phyloP scores from a whole-genome alignment of 2,113 vertebrate species.

The Corynorhinus townsendii region DNA sequence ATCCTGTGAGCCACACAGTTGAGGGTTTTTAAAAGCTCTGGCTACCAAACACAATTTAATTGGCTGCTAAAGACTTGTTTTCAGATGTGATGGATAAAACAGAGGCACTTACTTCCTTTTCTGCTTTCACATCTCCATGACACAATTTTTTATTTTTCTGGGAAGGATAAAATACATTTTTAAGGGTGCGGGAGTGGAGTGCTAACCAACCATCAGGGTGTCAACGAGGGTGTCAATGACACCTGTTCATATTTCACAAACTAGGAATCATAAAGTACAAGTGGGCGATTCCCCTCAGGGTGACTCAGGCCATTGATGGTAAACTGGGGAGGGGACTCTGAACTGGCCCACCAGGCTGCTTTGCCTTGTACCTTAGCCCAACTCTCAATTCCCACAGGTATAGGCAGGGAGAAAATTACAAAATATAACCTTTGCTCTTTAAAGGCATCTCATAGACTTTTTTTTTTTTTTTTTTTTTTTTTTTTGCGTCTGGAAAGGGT shows the following conservation, averaged over 20 bases:
- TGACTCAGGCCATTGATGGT: neutral
- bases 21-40: neutral
- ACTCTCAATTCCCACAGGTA: neutral
- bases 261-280: accelerated
- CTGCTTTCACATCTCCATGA: neutral
- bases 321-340: neutral
- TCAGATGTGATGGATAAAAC: conserved; percentile 20
- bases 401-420: neutral
- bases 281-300: neutral
- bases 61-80: neutral
- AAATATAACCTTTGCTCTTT: neutral
- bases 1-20: neutral
- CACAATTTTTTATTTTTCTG: neutral
- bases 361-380: neutral
- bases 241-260: neutral
- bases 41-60: conserved; percentile 5
- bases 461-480: no score
- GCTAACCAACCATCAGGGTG: neutral
- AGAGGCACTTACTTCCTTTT: conserved; percentile 8
- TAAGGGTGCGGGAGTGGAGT: neutral
- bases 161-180: neutral
- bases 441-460: neutral
- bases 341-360: no score
- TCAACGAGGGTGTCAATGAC: neutral
- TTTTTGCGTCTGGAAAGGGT: neutral